Percentiles rank a stretch among this genome's conserved stretches.
phyloP scores from a whole-genome alignment of 1,140 invertebrate genomes.

The Pseudobourletiella spinata region DNA sequence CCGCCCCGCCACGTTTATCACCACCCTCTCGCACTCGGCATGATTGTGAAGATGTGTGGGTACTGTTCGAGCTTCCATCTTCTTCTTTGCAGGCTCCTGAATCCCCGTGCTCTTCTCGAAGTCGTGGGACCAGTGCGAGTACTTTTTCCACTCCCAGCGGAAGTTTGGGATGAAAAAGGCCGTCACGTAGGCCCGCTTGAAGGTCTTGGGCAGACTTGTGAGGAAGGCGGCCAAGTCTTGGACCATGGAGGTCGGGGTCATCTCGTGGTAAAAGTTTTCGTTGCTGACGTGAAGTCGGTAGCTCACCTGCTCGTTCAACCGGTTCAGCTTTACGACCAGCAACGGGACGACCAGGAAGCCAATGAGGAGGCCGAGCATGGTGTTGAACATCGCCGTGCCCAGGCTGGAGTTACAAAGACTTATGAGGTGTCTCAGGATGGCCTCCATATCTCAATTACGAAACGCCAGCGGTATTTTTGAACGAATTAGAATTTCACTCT shows the following conservation, averaged over 20 bases:
- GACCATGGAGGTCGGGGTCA: neutral
- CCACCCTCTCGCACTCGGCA: constrained; percentile 6
- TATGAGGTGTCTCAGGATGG: too few relatives aligned
- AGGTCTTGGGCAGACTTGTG: neutral
- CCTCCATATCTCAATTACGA: too few relatives aligned
- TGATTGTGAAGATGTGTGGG: constrained; percentile 10
- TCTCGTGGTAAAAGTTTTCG: neutral
- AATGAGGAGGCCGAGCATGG: too few relatives aligned
- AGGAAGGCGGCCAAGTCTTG: neutral
- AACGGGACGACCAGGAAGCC: too few relatives aligned
- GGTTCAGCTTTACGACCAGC: too few relatives aligned
- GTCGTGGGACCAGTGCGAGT: neutral
- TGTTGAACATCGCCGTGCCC: too few relatives aligned
- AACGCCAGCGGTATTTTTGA: too few relatives aligned
- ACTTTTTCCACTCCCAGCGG: constrained; percentile 9
- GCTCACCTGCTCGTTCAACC: neutral
- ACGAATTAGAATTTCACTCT: too few relatives aligned
- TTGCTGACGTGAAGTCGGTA: neutral
- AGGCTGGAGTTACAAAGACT: too few relatives aligned
- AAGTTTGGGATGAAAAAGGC: constrained; percentile 13
- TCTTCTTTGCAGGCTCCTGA: neutral
- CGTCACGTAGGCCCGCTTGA: constrained; percentile 1
- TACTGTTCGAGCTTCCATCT: neutral
- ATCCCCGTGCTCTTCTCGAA: neutral
- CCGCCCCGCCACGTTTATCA: constrained; percentile 39